Conservation (phyloP, 1,140 invertebrate genomes). For the Zaprionus nigranus region DNA sequence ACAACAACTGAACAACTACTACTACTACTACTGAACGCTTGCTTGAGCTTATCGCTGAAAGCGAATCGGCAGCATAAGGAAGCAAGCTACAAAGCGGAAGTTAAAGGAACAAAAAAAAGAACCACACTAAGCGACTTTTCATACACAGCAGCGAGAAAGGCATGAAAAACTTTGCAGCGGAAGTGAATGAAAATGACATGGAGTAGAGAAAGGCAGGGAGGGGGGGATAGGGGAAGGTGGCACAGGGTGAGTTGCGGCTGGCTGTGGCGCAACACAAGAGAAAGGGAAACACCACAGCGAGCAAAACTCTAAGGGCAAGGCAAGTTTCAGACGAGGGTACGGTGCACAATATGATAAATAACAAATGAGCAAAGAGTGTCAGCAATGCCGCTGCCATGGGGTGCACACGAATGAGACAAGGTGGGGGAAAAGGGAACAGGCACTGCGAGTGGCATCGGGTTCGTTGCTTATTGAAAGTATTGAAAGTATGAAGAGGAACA, state of each 20-base stretch:
- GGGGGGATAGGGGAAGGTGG: too few species aligned
- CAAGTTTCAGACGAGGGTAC: conserved; percentile 18
- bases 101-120: conserved; percentile 42
- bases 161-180: conserved; percentile 25
- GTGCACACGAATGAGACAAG: not conserved
- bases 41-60: conserved; percentile 62
- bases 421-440: not conserved
- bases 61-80: conserved; percentile 59
- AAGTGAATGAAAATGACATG: conserved; percentile 18
- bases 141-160: conserved; percentile 7
- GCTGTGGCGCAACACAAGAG: not conserved
- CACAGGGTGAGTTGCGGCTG: not conserved
- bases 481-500: conserved; percentile 66
- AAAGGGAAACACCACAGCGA: not conserved
- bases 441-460: conserved; percentile 7
- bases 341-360: conserved; percentile 72
- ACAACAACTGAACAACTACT: not conserved
- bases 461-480: conserved; percentile 72
- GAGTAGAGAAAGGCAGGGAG: not conserved
- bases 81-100: conserved; percentile 58
- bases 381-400: conserved; percentile 37
- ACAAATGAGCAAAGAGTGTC: conserved; percentile 75
- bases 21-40: conserved; percentile 26
- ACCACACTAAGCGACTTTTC: conserved; percentile 27
- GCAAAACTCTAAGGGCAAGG: not conserved